phyloP scores from a whole-genome alignment of 2,113 vertebrate species.

The Martes martes region DNA sequence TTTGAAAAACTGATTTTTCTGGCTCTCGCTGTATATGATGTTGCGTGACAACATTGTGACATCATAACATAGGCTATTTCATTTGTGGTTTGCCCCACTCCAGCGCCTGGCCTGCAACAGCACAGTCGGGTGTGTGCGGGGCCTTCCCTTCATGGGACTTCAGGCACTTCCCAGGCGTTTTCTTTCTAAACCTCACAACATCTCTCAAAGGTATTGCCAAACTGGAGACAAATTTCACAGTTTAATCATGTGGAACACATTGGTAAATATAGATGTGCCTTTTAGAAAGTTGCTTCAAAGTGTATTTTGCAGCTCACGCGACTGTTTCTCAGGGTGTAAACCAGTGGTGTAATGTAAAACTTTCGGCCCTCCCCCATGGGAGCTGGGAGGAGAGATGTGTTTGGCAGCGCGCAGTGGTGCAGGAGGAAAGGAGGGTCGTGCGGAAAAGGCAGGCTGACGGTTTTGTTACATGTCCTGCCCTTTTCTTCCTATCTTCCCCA shows the following conservation, averaged over 20 bases:
- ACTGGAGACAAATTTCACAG: slow-evolving; percentile 77
- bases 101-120: not conserved
- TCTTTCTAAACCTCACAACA: slow-evolving; percentile 73
- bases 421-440: not conserved
- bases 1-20: slow-evolving; percentile 62
- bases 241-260: slow-evolving; percentile 79
- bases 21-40: slow-evolving; percentile 65
- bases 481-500: not conserved
- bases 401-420: slow-evolving; percentile 23
- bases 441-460: not conserved
- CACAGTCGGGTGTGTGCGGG: not conserved
- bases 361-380: slow-evolving; percentile 41
- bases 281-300: slow-evolving; percentile 78
- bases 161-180: slow-evolving; percentile 67
- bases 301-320: slow-evolving; percentile 75
- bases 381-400: slow-evolving; percentile 9
- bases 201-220: slow-evolving; percentile 79
- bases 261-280: slow-evolving; percentile 81
- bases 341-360: slow-evolving; percentile 75
- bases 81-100: slow-evolving; percentile 59
- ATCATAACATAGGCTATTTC: slow-evolving; percentile 59
- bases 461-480: not conserved
- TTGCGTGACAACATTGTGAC: slow-evolving; percentile 74
- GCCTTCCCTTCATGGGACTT: slow-evolving; percentile 28
- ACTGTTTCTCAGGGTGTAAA: slow-evolving; percentile 72